These are phyloP conservation scores for Plecotus auritus DNA, from an alignment of 2,113 vertebrate species.

Conservation along the genomic window DNA sequence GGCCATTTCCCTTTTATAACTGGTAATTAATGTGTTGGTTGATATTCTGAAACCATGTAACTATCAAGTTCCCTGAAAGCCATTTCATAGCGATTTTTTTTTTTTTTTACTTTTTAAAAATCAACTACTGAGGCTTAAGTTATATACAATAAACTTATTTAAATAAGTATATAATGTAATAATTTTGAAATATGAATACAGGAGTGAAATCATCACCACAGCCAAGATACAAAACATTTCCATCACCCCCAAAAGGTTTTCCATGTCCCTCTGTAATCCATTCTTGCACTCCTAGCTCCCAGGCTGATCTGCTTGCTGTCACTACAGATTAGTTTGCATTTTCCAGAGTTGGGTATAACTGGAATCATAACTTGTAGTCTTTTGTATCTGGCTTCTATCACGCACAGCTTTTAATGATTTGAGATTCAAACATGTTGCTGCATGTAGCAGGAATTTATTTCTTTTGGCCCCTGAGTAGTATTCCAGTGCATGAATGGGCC, in stretches of 20 bases:
- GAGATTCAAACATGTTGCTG: not conserved
- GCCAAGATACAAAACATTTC: not conserved
- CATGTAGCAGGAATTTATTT: not conserved
- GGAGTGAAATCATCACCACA: not conserved
- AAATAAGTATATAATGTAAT: not conserved
- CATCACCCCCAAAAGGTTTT: not conserved
- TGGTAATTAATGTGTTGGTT: not conserved
- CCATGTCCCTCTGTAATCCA: not conserved
- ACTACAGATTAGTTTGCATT: not conserved
- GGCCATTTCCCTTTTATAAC: not conserved
- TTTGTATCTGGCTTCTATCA: not conserved
- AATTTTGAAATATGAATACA: not conserved
- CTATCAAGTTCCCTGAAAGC: not conserved
- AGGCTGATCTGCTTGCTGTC: not conserved
- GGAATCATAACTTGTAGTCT: not conserved
- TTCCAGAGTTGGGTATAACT: not conserved
- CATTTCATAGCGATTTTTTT: not conserved
- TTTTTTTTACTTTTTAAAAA: not conserved
- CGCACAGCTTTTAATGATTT: not conserved
- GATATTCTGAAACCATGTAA: conserved; percentile 1
- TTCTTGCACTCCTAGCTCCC: not conserved
- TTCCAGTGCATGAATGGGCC: no score
- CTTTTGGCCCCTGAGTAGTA: not conserved
- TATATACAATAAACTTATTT: not conserved
- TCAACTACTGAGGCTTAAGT: not conserved